A percentile compares a stretch with the other conserved stretches of the same genome.
Evolutionary conservation across 2,113 vertebrate genomes (phyloP).

Genomic region (Thamnophis sirtalis): DNA sequence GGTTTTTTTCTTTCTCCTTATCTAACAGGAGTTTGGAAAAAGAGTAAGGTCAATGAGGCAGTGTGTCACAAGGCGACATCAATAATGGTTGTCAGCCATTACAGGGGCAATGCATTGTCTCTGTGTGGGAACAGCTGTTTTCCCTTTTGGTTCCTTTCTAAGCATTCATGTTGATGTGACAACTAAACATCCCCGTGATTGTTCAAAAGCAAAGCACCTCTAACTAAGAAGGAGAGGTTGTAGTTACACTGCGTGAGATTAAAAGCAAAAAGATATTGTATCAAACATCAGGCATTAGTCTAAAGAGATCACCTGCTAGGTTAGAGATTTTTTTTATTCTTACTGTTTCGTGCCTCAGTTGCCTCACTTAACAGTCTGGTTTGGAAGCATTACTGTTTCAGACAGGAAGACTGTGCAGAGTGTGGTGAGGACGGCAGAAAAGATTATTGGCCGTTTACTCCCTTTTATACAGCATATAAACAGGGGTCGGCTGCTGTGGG

Average conservation of each 20-base stretch:
- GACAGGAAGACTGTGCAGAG: too few relatives aligned
- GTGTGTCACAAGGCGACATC: neutral
- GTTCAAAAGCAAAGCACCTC: neutral
- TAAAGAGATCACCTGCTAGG: neutral
- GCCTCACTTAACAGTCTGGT: neutral
- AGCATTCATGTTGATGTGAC: conserved; percentile 1
- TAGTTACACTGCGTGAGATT: neutral
- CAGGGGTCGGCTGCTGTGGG: too few relatives aligned
- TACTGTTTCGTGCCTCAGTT: neutral
- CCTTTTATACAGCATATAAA: too few relatives aligned
- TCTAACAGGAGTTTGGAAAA: neutral
- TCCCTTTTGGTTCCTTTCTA: neutral
- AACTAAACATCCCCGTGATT: neutral
- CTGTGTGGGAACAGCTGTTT: neutral
- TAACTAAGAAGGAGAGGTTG: neutral
- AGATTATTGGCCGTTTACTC: too few relatives aligned
- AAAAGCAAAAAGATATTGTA: neutral
- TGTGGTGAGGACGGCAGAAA: too few relatives aligned
- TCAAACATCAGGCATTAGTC: neutral
- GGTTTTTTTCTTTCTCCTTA: neutral
- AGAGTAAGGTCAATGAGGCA: neutral
- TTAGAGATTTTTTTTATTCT: neutral
- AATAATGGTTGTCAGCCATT: neutral
- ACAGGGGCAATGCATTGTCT: neutral
- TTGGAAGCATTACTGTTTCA: too few relatives aligned